phyloP scores from a whole-genome alignment of 92 coral and sea anemone species.

The Parazoanthus swiftii region DNA sequence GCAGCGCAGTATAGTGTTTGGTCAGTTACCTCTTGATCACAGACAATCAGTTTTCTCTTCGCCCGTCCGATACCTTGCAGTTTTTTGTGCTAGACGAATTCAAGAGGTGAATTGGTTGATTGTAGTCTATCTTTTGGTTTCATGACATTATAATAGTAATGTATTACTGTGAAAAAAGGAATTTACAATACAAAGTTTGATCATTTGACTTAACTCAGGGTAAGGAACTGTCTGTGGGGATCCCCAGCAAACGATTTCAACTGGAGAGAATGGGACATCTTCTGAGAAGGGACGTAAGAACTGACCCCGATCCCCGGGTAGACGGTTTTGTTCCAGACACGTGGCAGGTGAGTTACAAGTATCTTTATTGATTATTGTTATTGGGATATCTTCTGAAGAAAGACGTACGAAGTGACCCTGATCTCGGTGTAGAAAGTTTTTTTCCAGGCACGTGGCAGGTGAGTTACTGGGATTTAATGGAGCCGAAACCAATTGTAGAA shows the following conservation, averaged over 20 bases:
- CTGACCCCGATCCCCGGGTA: conserved; percentile 64
- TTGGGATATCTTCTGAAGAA: conserved; percentile 54
- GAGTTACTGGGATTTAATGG: background rate
- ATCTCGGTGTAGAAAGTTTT: conserved; percentile 51
- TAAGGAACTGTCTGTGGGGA: conserved; percentile 41
- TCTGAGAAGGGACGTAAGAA: conserved; percentile 62
- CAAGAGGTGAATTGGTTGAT: no score
- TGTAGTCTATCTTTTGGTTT: no score
- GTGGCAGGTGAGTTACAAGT: conserved; percentile 63
- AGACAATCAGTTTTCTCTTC: no score
- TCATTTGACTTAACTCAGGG: background rate
- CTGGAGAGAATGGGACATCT: conserved; percentile 70
- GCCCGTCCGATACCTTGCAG: no score
- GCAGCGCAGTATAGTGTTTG: no score
- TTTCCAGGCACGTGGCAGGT: conserved; percentile 81
- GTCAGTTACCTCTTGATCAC: no score
- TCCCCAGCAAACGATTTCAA: conserved; percentile 71
- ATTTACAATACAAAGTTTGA: no score
- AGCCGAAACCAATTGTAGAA: no score
- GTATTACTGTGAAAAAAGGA: no score
- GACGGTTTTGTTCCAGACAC: conserved; percentile 75
- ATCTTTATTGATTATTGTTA: background rate
- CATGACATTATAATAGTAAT: no score
- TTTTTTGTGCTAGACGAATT: no score
- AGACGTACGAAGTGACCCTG: conserved; percentile 62